Conservation (phyloP, 2,797 vertebrate genomes). For the Catostomus latipinnis region DNA sequence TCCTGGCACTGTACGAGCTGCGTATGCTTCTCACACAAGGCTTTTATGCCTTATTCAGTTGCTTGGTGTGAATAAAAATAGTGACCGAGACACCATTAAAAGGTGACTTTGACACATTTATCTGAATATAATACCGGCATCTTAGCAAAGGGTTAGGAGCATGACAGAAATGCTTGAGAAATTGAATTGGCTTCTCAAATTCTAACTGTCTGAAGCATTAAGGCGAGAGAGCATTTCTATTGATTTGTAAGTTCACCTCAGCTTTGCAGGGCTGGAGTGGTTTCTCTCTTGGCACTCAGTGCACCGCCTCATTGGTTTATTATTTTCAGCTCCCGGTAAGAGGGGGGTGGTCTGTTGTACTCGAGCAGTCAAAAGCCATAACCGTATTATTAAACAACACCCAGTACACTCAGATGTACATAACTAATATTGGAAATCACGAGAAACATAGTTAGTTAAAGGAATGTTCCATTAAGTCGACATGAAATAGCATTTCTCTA, state of each 20-base stretch:
- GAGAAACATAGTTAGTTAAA: background rate
- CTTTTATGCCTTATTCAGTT: slow-evolving; percentile 30
- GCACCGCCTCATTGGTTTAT: background rate
- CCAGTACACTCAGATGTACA: background rate
- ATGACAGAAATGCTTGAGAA: background rate
- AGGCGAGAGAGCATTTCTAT: background rate
- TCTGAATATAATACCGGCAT: background rate
- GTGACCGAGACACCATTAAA: background rate
- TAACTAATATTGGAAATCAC: background rate
- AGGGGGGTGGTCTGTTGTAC: background rate
- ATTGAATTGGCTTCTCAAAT: background rate
- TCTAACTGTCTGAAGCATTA: background rate
- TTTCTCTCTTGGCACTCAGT: background rate
- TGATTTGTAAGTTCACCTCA: slow-evolving; percentile 19
- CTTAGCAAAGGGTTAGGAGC: background rate
- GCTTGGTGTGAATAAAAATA: slow-evolving; percentile 17
- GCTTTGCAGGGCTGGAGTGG: background rate
- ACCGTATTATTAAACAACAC: background rate
- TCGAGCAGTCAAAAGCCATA: background rate
- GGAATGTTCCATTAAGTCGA: background rate
- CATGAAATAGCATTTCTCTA: too few relatives aligned
- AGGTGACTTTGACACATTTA: background rate
- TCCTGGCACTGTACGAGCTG: slow-evolving; percentile 22
- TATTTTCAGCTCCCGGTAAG: background rate
- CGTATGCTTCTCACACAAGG: slow-evolving; percentile 32